Conservation (phyloP, 2,113 vertebrate species). For the Oenanthe melanoleuca region DNA sequence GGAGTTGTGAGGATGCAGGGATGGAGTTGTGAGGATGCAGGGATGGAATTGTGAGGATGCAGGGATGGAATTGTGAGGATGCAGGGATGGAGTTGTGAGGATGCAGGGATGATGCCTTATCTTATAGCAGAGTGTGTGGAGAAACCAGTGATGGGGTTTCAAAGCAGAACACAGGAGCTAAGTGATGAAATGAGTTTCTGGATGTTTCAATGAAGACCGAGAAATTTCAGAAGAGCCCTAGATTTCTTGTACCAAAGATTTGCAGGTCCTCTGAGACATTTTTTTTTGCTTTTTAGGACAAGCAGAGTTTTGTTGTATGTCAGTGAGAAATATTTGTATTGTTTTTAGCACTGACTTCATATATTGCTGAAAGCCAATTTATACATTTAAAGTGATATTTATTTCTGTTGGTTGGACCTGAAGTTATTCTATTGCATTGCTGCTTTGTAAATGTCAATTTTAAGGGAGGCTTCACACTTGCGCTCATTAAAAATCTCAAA, state of each 20-base stretch:
- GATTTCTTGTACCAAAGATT: background rate
- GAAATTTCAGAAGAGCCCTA: background rate
- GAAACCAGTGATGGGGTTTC: background rate
- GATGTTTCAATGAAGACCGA: background rate
- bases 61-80: background rate
- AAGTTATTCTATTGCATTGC: background rate
- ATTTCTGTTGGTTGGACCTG: background rate
- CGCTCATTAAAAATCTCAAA: background rate
- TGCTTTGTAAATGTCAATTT: background rate
- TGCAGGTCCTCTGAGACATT: background rate
- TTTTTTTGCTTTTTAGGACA: background rate
- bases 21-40: background rate
- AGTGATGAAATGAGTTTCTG: background rate
- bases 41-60: background rate
- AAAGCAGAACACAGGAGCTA: background rate
- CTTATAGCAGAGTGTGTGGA: background rate
- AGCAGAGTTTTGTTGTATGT: background rate
- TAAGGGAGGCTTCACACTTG: background rate
- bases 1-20: background rate
- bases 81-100: background rate
- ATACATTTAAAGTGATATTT: background rate
- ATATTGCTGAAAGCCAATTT: background rate
- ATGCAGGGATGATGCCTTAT: background rate
- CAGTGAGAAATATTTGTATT: background rate
- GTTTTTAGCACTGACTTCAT: background rate